Base-by-base conservation (phyloP, 1,140 invertebrate species). In the Temnothorax nylanderi region DNA sequence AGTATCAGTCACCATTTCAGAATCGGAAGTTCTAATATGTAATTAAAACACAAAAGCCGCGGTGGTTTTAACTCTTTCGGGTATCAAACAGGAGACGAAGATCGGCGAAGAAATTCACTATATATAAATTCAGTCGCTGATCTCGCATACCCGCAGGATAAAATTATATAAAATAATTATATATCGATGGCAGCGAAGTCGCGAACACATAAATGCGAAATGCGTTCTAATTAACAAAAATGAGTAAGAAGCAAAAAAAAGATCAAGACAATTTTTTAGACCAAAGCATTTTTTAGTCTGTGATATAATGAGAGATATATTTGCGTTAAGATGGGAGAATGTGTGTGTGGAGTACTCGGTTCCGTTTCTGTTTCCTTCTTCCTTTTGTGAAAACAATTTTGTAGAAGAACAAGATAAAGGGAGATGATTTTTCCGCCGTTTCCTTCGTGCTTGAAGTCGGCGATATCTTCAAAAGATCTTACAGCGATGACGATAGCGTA, bases 251-350 rank as follows among this genome's bases (percentile, higher is more conserved):
- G 90, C n/a, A 60, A 65, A 82, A 58, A 84, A 82, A 72, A 75
- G 72, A 92, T 90, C 49, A 76, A 88, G 58, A 93, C 86, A 91
- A 92, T 94, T 93, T 93, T 94, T 92, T 94, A 95, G 93, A 95
- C 95, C 95, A 95, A 95, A 95, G 95, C 94, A 95, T 95, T 94
- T 94, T 95, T 95, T 95, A 95, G 93, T 95, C 95, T 95, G 95
- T 95, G 95, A 95, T 95, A 95, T 93, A 91, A 92, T 91, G 91
- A 92, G 85, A 93, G 82, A 91, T 88, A 86, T 91, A 89, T 86
- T 91, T 93, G 85, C 90, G 87, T 92, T 92, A 88, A 87, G 86
- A 84, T 90, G 88, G 89, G 80, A 90, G 92, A 91, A 85, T 91
- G 89, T 93, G 91, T 91, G 74, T 93, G 92, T 90, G 84, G 80